Conservation (phyloP, 2,888 invertebrate genomes). For the Trachelus troglodyta region DNA sequence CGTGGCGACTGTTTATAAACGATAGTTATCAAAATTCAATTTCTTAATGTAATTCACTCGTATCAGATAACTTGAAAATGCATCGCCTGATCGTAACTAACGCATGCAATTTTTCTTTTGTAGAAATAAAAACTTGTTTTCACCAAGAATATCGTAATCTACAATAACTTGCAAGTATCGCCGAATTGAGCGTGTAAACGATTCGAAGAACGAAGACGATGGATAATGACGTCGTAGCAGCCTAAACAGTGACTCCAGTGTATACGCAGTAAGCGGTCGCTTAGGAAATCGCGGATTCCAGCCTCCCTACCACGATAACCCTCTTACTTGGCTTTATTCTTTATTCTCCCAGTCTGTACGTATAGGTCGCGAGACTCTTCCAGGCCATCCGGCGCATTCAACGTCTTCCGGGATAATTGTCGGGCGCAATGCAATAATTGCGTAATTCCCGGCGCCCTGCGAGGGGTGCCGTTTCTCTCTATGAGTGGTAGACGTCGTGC, state of each 20-base stretch:
- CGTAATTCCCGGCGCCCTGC: constrained; percentile 50
- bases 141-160: background rate
- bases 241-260: background rate
- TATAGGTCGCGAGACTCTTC: background rate
- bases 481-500: constrained; percentile 6
- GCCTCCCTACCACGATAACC: constrained; percentile 1
- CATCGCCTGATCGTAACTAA: background rate
- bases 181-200: background rate
- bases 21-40: background rate
- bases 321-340: background rate
- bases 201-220: background rate
- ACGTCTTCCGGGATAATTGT: constrained; percentile 55
- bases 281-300: background rate
- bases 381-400: constrained; percentile 29
- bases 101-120: background rate
- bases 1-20: background rate
- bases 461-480: background rate
- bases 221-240: background rate
- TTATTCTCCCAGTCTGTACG: background rate
- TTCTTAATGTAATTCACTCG: background rate
- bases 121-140: background rate
- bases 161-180: background rate
- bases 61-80: background rate
- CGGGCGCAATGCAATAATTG: constrained; percentile 61
- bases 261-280: background rate